These are phyloP conservation scores for Dioctria linearis DNA, from an alignment of 2,888 invertebrate genomes.

Conservation along the genomic window DNA sequence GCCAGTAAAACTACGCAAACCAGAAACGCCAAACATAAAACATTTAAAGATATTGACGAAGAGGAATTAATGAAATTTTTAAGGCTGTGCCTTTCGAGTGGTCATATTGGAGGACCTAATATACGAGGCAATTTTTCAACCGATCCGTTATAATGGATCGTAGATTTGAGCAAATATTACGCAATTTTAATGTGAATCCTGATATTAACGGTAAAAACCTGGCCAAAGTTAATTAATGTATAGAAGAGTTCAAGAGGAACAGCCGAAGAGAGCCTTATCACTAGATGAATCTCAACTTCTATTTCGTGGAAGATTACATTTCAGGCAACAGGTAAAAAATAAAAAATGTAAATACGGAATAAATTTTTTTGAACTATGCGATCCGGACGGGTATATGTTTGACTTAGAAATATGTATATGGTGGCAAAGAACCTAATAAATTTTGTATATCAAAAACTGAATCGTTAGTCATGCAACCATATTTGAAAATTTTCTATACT, in stretches of 20 bases:
- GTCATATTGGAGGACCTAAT: not conserved
- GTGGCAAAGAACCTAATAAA: too few species aligned
- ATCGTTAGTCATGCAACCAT: too few species aligned
- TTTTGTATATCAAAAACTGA: too few species aligned
- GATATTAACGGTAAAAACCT: not conserved
- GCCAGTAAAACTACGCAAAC: not conserved
- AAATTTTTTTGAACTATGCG: not conserved
- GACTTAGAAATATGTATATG: too few species aligned
- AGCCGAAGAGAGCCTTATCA: conserved; percentile 12
- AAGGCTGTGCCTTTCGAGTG: not conserved
- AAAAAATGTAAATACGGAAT: conserved; percentile 11
- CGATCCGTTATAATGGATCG: conserved; percentile 5
- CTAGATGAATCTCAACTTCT: not conserved
- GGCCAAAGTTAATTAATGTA: not conserved
- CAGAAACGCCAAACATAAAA: not conserved
- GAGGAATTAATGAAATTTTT: not conserved
- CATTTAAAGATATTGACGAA: not conserved
- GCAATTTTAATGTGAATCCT: conserved; percentile 26
- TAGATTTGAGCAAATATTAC: conserved; percentile 21
- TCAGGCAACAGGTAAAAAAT: conserved; percentile 31
- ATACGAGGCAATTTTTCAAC: not conserved
- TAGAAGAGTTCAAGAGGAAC: conserved; percentile 5
- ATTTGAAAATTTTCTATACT: too few species aligned
- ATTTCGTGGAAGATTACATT: conserved; percentile 31
- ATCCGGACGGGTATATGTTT: too few species aligned